A percentile compares a stretch with the other conserved stretches of the same genome.
These are phyloP conservation scores for Nomada fucata DNA, from an alignment of 2,888 invertebrate species.

Conservation along the genomic window DNA sequence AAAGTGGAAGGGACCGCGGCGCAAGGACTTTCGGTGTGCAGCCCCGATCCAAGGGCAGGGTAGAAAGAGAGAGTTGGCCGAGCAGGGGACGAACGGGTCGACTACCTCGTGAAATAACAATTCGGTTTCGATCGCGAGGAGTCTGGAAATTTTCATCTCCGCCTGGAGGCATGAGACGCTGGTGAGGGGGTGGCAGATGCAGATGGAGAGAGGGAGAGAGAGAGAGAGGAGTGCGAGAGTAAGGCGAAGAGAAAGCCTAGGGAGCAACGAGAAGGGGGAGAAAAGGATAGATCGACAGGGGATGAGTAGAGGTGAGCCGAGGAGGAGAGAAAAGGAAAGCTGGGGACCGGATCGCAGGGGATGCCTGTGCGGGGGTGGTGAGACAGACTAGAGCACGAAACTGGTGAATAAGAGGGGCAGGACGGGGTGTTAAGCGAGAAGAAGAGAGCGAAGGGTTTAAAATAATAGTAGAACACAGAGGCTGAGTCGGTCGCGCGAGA, in stretches of 20 bases:
- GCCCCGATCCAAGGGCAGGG: slow-evolving; percentile 67
- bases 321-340: slow-evolving; percentile 53
- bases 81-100: slow-evolving; percentile 62
- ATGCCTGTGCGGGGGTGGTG: slow-evolving; percentile 62
- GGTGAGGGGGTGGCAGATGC: slow-evolving; percentile 46
- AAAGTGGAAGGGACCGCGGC: slow-evolving; percentile 10
- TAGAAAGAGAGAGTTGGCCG: slow-evolving; percentile 60
- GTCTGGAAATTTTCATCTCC: slow-evolving; percentile 76
- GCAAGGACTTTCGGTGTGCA: slow-evolving; percentile 48
- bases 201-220: slow-evolving; percentile 13
- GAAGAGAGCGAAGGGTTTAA: slow-evolving; percentile 75
- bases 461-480: slow-evolving; percentile 80
- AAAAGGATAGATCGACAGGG: slow-evolving; percentile 8
- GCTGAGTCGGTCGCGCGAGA: slow-evolving; percentile 73
- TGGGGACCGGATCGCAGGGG: slow-evolving; percentile 49
- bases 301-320: slow-evolving; percentile 21
- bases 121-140: slow-evolving; percentile 75
- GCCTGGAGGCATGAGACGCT: slow-evolving; percentile 67
- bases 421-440: slow-evolving; percentile 37
- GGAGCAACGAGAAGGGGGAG: neutral
- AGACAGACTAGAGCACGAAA: slow-evolving; percentile 68
- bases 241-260: neutral
- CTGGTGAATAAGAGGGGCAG: slow-evolving; percentile 64
- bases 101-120: slow-evolving; percentile 77
- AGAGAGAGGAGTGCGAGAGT: slow-evolving; percentile 14